phyloP scores from a whole-genome alignment of 2,888 invertebrate genomes.

The Liopterus haemorrhoidalis region DNA sequence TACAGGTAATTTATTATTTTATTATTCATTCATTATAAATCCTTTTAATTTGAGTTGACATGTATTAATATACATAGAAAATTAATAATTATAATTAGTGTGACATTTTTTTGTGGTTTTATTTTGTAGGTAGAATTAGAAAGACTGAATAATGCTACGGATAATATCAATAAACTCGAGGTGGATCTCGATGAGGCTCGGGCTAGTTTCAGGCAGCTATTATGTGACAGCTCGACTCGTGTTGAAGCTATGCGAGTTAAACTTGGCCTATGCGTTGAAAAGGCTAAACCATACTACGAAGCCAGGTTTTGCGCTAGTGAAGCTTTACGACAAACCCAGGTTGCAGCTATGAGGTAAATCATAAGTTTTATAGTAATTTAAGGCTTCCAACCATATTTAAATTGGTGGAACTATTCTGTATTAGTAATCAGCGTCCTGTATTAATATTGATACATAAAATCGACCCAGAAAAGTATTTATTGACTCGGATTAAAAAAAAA shows the following conservation, averaged over 20 bases:
- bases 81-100: constrained; percentile 43
- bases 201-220: constrained; percentile 70
- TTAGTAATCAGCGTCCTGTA: too few species aligned
- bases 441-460: too few species aligned
- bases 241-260: constrained; percentile 77
- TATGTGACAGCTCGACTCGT: constrained; percentile 76
- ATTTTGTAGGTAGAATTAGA: constrained; percentile 88
- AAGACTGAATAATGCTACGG: constrained; percentile 81
- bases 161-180: constrained; percentile 87
- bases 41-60: too few species aligned
- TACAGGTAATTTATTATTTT: too few species aligned
- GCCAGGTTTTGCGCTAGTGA: constrained; percentile 77
- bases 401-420: too few species aligned
- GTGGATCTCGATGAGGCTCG: constrained; percentile 85
- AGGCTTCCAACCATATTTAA: not conserved
- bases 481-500: too few species aligned
- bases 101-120: constrained; percentile 33
- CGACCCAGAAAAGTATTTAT: too few species aligned
- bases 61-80: constrained; percentile 47
- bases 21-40: too few species aligned
- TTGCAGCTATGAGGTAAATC: constrained; percentile 69
- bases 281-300: constrained; percentile 86
- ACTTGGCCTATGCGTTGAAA: constrained; percentile 76
- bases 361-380: constrained; percentile 29
- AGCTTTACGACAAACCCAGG: constrained; percentile 78